phyloP scores from a whole-genome alignment of 2,113 vertebrate genomes.

The Thymallus thymallus region DNA sequence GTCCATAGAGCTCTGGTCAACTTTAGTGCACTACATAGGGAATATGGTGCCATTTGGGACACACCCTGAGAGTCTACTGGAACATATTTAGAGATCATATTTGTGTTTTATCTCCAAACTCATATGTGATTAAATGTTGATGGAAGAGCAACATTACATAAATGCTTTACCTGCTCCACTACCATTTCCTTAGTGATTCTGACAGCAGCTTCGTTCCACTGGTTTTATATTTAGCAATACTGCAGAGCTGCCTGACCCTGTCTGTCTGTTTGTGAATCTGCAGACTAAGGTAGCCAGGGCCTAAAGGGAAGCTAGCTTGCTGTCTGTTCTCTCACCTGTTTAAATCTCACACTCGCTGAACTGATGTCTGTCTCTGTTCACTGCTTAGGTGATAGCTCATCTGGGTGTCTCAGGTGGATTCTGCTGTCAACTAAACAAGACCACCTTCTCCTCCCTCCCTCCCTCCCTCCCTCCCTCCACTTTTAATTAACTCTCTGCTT shows the following conservation, averaged over 20 bases:
- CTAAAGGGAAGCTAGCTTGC: not conserved
- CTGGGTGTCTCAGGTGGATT: not conserved
- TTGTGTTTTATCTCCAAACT: not conserved
- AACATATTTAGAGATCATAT: not conserved
- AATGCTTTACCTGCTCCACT: not conserved
- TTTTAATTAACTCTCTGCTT: conserved; percentile 4
- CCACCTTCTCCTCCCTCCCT: conserved; percentile 36
- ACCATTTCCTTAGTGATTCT: not conserved
- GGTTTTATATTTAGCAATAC: not conserved
- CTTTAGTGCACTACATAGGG: too few relatives aligned
- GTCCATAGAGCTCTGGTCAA: too few relatives aligned
- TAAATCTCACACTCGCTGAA: not conserved
- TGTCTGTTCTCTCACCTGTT: not conserved
- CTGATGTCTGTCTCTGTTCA: not conserved
- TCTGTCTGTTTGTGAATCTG: conserved; percentile 9
- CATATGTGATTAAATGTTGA: not conserved
- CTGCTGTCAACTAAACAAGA: conserved; percentile 16
- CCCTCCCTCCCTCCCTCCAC: conserved; percentile 24
- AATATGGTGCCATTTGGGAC: too few relatives aligned
- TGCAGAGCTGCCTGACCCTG: not conserved
- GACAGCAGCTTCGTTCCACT: not conserved
- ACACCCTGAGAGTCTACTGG: too few relatives aligned
- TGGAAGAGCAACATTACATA: not conserved
- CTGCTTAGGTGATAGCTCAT: not conserved
- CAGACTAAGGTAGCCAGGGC: not conserved